phyloP scores from a whole-genome alignment of 2,888 invertebrate species.

The Ariolimax columbianus region DNA sequence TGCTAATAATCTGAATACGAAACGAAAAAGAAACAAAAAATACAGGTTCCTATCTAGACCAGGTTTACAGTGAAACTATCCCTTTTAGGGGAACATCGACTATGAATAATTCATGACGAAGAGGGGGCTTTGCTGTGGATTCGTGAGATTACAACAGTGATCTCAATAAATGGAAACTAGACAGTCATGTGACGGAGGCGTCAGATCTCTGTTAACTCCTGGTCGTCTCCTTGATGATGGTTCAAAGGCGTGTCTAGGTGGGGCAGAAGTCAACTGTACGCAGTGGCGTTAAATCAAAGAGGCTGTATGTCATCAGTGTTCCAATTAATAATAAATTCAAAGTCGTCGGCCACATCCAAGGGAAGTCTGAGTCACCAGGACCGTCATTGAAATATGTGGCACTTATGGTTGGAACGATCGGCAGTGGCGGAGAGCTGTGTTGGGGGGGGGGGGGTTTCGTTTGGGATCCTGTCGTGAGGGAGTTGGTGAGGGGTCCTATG shows the following conservation, averaged over 20 bases:
- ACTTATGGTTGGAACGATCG: too few species aligned
- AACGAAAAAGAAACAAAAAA: neutral
- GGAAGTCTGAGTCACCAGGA: too few species aligned
- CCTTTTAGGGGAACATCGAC: neutral
- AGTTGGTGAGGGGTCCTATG: too few species aligned
- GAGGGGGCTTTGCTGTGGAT: neutral
- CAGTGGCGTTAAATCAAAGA: neutral
- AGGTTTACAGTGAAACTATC: neutral
- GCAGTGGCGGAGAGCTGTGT: too few species aligned
- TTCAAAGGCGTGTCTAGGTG: neutral
- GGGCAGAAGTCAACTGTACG: neutral
- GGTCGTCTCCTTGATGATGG: neutral
- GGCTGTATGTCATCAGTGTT: neutral
- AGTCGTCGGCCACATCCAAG: too few species aligned
- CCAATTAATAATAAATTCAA: too few species aligned
- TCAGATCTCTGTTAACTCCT: neutral
- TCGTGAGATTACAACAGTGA: slow-evolving; percentile 4
- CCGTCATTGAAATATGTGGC: too few species aligned
- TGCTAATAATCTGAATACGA: neutral
- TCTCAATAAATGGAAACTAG: slow-evolving; percentile 10
- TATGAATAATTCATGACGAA: slow-evolving; percentile 25
- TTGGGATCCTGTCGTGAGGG: too few species aligned
- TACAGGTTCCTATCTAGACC: neutral
- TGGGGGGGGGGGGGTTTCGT: too few species aligned
- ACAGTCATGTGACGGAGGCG: neutral